These are phyloP conservation scores for Volucella zonaria DNA, from an alignment of 2,888 invertebrate genomes.

Conservation along the genomic window DNA sequence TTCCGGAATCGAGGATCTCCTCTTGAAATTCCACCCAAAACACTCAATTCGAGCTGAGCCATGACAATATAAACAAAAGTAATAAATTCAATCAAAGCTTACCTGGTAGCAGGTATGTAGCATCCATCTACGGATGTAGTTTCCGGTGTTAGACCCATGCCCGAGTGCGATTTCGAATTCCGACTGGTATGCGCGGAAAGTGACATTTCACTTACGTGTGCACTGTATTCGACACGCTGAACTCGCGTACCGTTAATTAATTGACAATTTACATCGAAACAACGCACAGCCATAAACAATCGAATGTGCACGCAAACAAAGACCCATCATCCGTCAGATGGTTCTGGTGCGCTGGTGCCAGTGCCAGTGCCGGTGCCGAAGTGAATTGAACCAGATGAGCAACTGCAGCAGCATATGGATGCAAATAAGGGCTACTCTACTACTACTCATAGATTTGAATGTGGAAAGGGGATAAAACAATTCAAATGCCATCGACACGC, in stretches of 20 bases:
- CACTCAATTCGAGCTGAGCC: constrained; percentile 6
- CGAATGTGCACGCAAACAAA: constrained; percentile 60
- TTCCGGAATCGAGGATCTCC: not conserved
- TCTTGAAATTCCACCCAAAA: constrained; percentile 12
- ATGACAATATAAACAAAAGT: constrained; percentile 68
- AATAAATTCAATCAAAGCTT: constrained; percentile 71
- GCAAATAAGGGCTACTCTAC: constrained; percentile 3
- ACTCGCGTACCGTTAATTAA: constrained; percentile 70
- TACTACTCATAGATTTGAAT: not conserved
- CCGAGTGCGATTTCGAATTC: not conserved
- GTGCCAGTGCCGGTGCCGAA: too few relatives aligned
- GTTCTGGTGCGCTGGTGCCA: too few relatives aligned
- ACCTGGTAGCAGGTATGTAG: constrained; percentile 28
- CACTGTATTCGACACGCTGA: constrained; percentile 66
- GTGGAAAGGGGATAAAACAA: constrained; percentile 39
- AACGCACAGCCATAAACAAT: constrained; percentile 65
- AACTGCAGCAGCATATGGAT: not conserved
- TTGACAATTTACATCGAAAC: constrained; percentile 73
- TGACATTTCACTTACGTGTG: constrained; percentile 72
- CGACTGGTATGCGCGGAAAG: constrained; percentile 2
- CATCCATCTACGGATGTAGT: constrained; percentile 14
- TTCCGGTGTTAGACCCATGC: not conserved
- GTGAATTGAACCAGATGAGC: constrained; percentile 2
- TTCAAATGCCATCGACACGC: constrained; percentile 64
- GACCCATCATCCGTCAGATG: constrained; percentile 25